Conservation (phyloP, 2,888 invertebrate genomes). For the Endomychus coccineus region DNA sequence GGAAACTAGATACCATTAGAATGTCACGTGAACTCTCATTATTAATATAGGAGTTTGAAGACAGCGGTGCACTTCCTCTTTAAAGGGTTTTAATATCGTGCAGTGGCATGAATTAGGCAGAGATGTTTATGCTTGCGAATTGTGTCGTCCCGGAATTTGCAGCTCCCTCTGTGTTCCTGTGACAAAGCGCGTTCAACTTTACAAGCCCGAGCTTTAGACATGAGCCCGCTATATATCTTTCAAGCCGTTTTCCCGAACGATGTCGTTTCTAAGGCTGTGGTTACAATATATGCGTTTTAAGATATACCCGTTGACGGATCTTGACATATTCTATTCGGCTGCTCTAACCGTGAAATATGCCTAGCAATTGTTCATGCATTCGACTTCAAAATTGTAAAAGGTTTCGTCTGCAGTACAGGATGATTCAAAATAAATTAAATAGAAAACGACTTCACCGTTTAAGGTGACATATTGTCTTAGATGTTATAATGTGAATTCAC, state of each 20-base stretch:
- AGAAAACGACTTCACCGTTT: too few species aligned
- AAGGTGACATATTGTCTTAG: too few species aligned
- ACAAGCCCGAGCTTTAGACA: constrained; percentile 35
- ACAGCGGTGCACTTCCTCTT: constrained; percentile 2
- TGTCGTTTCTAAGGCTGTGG: background rate
- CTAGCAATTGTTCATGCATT: too few species aligned
- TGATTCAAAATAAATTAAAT: too few species aligned
- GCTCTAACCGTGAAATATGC: too few species aligned
- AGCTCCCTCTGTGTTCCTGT: constrained; percentile 25
- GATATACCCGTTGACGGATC: background rate
- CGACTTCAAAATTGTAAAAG: too few species aligned
- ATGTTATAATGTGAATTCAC: too few species aligned
- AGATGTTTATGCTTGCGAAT: constrained; percentile 25
- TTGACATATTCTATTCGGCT: background rate
- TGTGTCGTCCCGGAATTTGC: constrained; percentile 32
- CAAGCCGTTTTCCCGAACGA: constrained; percentile 1
- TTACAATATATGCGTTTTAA: background rate
- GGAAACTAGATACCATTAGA: too few species aligned
- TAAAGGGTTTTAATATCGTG: constrained; percentile 1
- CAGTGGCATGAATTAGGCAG: constrained; percentile 22
- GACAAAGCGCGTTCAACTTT: constrained; percentile 35
- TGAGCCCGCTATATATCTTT: constrained; percentile 14
- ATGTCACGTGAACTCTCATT: too few species aligned
- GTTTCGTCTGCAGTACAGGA: too few species aligned
- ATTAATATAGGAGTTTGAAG: background rate